phyloP scores from a whole-genome alignment of 2,888 invertebrate genomes.

The Melikaiella ostensackeni region DNA sequence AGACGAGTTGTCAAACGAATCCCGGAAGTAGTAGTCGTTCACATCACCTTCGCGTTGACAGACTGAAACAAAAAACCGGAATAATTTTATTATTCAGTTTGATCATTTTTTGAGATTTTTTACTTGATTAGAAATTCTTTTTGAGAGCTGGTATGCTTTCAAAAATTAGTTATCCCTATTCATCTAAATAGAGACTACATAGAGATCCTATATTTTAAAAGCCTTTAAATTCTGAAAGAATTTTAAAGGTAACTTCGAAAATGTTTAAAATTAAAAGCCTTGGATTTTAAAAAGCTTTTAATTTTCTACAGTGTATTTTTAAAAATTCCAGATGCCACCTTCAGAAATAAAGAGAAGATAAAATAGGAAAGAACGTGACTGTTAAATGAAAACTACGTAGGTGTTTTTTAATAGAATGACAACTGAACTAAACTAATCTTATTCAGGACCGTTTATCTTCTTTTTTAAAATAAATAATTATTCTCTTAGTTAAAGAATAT shows the following conservation, averaged over 20 bases:
- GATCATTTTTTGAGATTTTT: background rate
- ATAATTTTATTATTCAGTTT: conserved; percentile 18
- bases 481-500: no score
- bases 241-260: background rate
- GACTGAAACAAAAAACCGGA: conserved; percentile 65
- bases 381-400: no score
- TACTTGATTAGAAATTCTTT: background rate
- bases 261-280: background rate
- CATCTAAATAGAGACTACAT: background rate
- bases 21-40: conserved; percentile 86
- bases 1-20: conserved; percentile 89
- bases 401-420: no score
- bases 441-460: no score
- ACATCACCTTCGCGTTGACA: conserved; percentile 73
- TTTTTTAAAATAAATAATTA: no score
- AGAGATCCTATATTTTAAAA: background rate
- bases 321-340: no score
- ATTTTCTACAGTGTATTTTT: no score
- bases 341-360: background rate
- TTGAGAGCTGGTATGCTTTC: background rate
- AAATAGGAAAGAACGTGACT: background rate
- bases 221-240: background rate
- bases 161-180: background rate
- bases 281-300: no score
- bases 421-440: no score